Conservation (phyloP, 2,888 invertebrate species). For the Dryocosmus kuriphilus region DNA sequence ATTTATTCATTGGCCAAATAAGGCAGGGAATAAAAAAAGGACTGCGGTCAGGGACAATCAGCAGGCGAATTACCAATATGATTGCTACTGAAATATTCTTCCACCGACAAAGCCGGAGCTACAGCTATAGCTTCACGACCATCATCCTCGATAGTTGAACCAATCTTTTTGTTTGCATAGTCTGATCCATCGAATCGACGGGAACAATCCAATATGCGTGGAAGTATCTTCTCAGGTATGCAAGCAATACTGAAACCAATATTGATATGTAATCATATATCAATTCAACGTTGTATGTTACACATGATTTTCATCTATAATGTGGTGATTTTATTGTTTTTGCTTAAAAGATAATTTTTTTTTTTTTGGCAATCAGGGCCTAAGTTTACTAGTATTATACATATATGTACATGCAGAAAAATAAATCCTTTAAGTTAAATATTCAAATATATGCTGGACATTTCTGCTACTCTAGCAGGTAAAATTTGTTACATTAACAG, state of each 20-base stretch:
- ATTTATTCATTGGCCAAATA: slow-evolving; percentile 76
- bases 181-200: slow-evolving; percentile 47
- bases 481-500: too few species aligned
- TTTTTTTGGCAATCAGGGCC: too few species aligned
- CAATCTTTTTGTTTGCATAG: slow-evolving; percentile 41
- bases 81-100: slow-evolving; percentile 76
- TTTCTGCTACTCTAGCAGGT: too few species aligned
- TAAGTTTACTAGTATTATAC: too few species aligned
- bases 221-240: slow-evolving; percentile 12
- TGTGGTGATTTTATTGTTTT: too few species aligned
- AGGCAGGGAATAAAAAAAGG: slow-evolving; percentile 59
- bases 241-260: slow-evolving; percentile 24
- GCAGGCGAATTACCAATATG: slow-evolving; percentile 76
- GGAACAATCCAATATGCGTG: slow-evolving; percentile 40
- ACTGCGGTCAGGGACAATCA: slow-evolving; percentile 77
- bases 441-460: too few species aligned
- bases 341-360: too few species aligned
- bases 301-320: too few species aligned
- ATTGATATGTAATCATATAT: neutral
- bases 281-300: too few species aligned
- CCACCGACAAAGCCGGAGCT: slow-evolving; percentile 72
- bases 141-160: slow-evolving; percentile 25
- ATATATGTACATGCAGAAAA: too few species aligned
- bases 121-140: slow-evolving; percentile 51
- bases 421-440: too few species aligned